Conservation (phyloP, 2,888 invertebrate species). For the Lasiommata megera region DNA sequence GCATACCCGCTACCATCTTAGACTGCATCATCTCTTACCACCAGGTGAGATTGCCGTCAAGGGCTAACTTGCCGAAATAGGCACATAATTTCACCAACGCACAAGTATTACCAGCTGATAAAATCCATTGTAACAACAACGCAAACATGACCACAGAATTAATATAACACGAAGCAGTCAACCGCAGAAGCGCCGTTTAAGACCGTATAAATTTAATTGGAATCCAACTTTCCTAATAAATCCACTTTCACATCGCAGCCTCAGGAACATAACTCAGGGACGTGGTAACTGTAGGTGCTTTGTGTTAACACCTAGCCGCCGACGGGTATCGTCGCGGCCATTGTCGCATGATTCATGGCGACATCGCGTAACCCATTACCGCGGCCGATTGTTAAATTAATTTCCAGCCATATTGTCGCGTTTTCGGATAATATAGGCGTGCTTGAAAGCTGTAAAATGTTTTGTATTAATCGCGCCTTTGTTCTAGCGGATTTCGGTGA, state of each 20-base stretch:
- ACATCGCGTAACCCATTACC: constrained; percentile 55
- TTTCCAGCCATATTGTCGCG: constrained; percentile 58
- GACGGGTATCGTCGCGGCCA: constrained; percentile 42
- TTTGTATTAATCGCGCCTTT: constrained; percentile 46
- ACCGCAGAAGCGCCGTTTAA: constrained; percentile 30
- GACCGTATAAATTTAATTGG: constrained; percentile 64
- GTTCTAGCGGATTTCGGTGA: neutral
- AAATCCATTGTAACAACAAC: neutral
- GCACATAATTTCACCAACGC: neutral
- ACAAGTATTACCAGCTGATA: neutral
- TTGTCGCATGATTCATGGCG: constrained; percentile 72
- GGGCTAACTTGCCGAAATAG: too few species aligned
- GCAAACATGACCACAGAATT: constrained; percentile 19
- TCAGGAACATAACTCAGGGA: constrained; percentile 51
- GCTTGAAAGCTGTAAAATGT: constrained; percentile 56
- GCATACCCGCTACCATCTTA: too few species aligned
- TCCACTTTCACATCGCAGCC: constrained; percentile 51
- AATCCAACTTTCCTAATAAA: constrained; percentile 71
- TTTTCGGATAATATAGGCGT: constrained; percentile 52
- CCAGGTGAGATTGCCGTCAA: too few species aligned
- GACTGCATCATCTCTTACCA: too few species aligned
- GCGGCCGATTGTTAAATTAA: constrained; percentile 72
- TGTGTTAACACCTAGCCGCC: constrained; percentile 65
- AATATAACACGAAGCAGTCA: constrained; percentile 23
- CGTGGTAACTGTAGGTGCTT: constrained; percentile 31